A percentile compares a stretch with the other conserved stretches of the same genome.
phyloP scores from a whole-genome alignment of 2,113 vertebrate genomes.

The Hyla sarda region DNA sequence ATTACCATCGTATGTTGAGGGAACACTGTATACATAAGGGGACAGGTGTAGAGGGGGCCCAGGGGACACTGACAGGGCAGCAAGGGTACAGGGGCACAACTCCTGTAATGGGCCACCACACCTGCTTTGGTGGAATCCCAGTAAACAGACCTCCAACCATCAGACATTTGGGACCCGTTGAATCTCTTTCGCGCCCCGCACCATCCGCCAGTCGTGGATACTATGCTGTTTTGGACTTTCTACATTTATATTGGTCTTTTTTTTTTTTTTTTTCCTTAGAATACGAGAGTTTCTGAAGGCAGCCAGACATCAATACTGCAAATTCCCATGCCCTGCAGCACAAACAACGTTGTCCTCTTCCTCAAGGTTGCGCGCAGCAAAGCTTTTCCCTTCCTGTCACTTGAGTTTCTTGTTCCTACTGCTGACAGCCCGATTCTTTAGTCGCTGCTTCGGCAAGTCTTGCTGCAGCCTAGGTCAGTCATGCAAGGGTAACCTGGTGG shows the following conservation, averaged over 20 bases:
- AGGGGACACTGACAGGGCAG: too few relatives aligned
- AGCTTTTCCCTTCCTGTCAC: slow-evolving; percentile 24
- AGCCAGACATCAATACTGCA: background rate
- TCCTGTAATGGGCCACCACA: too few relatives aligned
- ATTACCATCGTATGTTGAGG: too few relatives aligned
- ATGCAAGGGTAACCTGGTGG: slow-evolving; percentile 19
- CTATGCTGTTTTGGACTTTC: background rate
- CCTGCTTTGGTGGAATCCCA: too few relatives aligned
- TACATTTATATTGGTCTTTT: background rate
- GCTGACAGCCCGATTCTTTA: slow-evolving; percentile 38
- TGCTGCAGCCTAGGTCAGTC: slow-evolving; percentile 37
- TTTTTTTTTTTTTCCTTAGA: background rate
- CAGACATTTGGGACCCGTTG: too few relatives aligned
- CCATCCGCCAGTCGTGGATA: background rate
- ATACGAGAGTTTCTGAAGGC: background rate
- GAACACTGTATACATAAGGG: too few relatives aligned
- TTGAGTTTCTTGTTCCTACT: background rate
- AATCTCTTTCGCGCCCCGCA: too few relatives aligned
- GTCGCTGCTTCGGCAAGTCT: slow-evolving; percentile 2
- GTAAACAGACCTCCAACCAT: too few relatives aligned
- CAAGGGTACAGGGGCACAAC: too few relatives aligned
- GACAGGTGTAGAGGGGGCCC: too few relatives aligned
- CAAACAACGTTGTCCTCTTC: slow-evolving; percentile 14
- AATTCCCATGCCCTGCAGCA: background rate
- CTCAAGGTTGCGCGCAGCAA: background rate